Percentiles rank a stretch among this genome's conserved stretches.
Evolutionary conservation across 2,113 vertebrate species (phyloP).

Genomic region (Ctenodactylus gundi): DNA sequence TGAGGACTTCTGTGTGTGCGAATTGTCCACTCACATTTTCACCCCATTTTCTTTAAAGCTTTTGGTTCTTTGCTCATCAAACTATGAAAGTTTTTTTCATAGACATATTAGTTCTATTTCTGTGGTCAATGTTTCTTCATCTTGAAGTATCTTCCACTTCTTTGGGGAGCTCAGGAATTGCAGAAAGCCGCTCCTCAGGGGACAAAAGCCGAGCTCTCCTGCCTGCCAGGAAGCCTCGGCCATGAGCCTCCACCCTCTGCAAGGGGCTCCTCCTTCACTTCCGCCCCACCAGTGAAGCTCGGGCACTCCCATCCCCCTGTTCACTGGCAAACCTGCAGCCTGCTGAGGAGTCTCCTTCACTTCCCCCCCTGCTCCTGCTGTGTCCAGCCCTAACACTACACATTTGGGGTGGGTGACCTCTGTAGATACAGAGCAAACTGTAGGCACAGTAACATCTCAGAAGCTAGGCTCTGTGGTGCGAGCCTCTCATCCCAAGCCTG

Average conservation of each 20-base stretch:
- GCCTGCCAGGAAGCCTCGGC: no score
- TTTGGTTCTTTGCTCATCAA: not conserved
- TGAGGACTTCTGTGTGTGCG: not conserved
- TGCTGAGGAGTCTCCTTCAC: not conserved
- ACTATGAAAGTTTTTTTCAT: not conserved
- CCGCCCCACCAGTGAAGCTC: no score
- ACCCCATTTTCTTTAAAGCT: not conserved
- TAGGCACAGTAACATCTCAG: not conserved
- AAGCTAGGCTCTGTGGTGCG: no score
- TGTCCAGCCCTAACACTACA: not conserved
- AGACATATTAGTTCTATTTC: not conserved
- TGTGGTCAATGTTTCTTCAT: not conserved
- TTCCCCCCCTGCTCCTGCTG: not conserved
- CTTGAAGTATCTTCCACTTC: not conserved
- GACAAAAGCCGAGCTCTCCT: not conserved
- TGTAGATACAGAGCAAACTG: not conserved
- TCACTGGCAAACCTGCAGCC: not conserved
- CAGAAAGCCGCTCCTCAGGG: not conserved
- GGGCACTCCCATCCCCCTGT: no score
- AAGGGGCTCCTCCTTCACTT: not conserved
- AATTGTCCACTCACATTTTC: not conserved
- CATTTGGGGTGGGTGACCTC: not conserved
- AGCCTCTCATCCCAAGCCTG: no score
- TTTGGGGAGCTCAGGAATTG: not conserved
- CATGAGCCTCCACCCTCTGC: no score